Evolutionary conservation across 2,113 vertebrate species (phyloP).

Genomic region (Syngnathoides biaculeatus): DNA sequence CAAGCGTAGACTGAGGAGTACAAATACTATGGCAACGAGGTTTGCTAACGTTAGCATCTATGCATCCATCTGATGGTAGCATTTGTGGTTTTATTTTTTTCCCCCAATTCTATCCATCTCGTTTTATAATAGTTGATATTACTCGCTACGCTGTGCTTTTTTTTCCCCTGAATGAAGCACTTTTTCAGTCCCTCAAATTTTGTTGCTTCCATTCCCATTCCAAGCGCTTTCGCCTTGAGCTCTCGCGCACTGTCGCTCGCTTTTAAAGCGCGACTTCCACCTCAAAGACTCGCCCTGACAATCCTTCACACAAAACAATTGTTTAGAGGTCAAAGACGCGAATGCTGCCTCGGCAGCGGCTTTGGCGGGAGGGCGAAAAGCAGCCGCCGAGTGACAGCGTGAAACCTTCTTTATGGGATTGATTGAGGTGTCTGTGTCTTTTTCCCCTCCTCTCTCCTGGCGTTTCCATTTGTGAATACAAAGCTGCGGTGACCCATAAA

Average conservation of each 20-base stretch:
- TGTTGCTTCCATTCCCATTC: constrained; percentile 36
- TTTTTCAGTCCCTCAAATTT: constrained; percentile 49
- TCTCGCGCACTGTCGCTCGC: constrained; percentile 24
- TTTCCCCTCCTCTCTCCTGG: constrained; percentile 46
- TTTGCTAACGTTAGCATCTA: not conserved
- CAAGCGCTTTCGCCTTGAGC: constrained; percentile 38
- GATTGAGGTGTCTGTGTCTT: constrained; percentile 71
- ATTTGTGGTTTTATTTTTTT: not conserved
- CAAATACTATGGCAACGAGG: not conserved
- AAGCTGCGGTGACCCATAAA: constrained; percentile 77
- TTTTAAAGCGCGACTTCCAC: constrained; percentile 42
- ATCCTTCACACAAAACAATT: constrained; percentile 58
- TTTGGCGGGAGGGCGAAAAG: not conserved
- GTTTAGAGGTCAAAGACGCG: constrained; percentile 67
- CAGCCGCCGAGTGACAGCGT: constrained; percentile 61
- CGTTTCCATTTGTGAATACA: constrained; percentile 74
- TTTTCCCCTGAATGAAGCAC: constrained; percentile 57
- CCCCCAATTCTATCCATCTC: too few species aligned
- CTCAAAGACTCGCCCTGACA: constrained; percentile 60
- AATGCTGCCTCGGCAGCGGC: constrained; percentile 62
- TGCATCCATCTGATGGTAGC: not conserved
- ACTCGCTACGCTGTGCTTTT: not conserved
- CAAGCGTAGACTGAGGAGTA: not conserved
- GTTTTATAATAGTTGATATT: not conserved
- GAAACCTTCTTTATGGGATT: constrained; percentile 66